Evolutionary conservation across 2,797 vertebrate species (phyloP).

Genomic region (Brachyalestes nurse): DNA sequence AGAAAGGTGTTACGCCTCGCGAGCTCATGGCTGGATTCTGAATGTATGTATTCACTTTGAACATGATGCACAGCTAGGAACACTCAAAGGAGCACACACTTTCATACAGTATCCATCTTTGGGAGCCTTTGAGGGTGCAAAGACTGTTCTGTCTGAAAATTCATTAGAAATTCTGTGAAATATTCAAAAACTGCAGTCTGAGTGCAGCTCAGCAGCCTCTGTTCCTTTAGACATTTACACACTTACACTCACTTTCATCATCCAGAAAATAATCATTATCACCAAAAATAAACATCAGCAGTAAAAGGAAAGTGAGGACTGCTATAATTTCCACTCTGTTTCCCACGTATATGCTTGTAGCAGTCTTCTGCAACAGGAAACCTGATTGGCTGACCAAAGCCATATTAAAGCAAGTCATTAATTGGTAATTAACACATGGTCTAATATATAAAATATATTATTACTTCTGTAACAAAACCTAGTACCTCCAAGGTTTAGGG

Average conservation of each 20-base stretch:
- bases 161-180: constrained; percentile 10
- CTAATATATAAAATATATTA: too few relatives aligned
- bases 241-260: constrained; percentile 8
- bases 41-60: constrained; percentile 17
- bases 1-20: background rate
- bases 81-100: background rate
- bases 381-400: too few relatives aligned
- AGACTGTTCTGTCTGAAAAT: background rate
- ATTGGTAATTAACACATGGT: too few relatives aligned
- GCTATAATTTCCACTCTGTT: too few relatives aligned
- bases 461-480: too few relatives aligned
- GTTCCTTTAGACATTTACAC: background rate
- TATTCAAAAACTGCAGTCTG: background rate
- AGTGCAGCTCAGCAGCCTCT: background rate
- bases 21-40: background rate
- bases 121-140: background rate
- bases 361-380: too few relatives aligned
- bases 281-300: background rate
- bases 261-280: background rate
- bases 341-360: too few relatives aligned
- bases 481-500: too few relatives aligned
- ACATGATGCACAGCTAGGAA: background rate
- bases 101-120: background rate
- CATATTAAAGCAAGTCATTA: too few relatives aligned
- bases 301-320: background rate